Conservation (phyloP, 2,888 invertebrate genomes). For the Arge pagana region DNA sequence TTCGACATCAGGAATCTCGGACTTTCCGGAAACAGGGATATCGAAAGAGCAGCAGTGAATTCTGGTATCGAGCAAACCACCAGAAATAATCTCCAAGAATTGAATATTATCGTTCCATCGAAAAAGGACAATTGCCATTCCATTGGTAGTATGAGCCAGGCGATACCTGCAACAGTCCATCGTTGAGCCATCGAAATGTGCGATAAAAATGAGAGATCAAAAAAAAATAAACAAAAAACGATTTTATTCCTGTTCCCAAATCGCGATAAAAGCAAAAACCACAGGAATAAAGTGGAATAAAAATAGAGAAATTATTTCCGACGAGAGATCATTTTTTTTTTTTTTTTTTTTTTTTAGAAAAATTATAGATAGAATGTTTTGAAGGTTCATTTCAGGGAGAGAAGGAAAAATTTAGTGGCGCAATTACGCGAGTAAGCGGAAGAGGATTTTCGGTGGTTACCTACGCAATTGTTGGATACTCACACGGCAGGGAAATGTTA, state of each 20-base stretch:
- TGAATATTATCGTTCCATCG: constrained; percentile 56
- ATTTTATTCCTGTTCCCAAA: too few species aligned
- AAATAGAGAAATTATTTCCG: too few species aligned
- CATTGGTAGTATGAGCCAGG: constrained; percentile 74
- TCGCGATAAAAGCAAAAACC: too few species aligned
- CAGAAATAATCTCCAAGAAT: constrained; percentile 69
- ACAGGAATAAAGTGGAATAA: too few species aligned
- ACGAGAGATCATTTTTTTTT: too few species aligned
- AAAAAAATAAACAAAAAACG: too few species aligned
- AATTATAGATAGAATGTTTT: neutral
- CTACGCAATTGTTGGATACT: too few species aligned
- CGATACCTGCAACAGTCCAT: too few species aligned
- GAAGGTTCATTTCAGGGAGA: neutral
- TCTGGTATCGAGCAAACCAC: constrained; percentile 71
- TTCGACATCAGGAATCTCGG: constrained; percentile 77
- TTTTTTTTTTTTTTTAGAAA: too few species aligned
- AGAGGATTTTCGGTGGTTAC: too few species aligned
- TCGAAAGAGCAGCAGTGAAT: constrained; percentile 67
- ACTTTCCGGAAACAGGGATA: constrained; percentile 74
- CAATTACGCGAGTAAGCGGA: neutral
- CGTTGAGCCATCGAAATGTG: too few species aligned
- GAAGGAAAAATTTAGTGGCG: neutral
- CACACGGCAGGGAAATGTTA: constrained; percentile 64
- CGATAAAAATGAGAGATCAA: too few species aligned
- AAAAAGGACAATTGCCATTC: constrained; percentile 61